Conservation (phyloP, 2,797 vertebrate species). For the Manis pentadactyla region DNA sequence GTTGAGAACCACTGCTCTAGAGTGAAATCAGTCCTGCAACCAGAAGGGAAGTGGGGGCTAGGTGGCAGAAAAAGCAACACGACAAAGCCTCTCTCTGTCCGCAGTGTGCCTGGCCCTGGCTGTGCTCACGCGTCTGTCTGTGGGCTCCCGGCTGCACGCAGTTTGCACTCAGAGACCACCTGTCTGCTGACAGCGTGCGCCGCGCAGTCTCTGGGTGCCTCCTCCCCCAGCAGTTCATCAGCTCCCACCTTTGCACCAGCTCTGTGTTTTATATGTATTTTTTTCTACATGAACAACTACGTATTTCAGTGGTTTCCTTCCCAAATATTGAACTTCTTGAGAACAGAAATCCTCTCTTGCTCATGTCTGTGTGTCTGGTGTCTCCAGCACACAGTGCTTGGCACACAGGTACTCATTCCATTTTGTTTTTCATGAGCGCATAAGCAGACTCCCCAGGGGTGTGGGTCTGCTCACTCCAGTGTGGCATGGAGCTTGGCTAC, state of each 20-base stretch:
- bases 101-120: too few relatives aligned
- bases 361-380: not conserved
- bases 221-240: not conserved
- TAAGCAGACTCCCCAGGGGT: not conserved
- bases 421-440: too few relatives aligned
- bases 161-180: not conserved
- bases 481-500: too few relatives aligned
- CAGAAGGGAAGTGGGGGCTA: not conserved
- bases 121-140: not conserved
- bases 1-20: not conserved
- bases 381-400: not conserved
- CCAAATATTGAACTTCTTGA: not conserved
- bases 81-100: not conserved
- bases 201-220: not conserved
- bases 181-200: not conserved
- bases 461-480: fast-evolving
- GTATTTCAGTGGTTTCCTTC: not conserved
- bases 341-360: not conserved
- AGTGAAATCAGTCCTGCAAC: not conserved
- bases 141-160: not conserved
- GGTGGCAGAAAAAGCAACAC: not conserved
- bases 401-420: not conserved
- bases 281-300: not conserved
- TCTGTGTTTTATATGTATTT: not conserved
- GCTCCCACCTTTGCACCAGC: not conserved